phyloP scores from a whole-genome alignment of 2,888 invertebrate genomes.

The Aphrophora alni region DNA sequence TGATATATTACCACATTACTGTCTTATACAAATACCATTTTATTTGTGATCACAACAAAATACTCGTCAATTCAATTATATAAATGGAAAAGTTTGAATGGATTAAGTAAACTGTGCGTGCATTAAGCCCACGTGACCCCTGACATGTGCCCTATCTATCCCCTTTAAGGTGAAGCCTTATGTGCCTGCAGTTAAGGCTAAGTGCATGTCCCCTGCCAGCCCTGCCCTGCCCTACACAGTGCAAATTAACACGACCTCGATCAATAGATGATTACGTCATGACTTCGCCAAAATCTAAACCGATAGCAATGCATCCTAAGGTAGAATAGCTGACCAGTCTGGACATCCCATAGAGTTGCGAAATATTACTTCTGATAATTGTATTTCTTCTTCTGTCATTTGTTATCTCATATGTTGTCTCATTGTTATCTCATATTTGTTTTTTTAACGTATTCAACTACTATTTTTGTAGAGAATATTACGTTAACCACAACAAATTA shows the following conservation, averaged over 20 bases:
- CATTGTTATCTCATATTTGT: too few species aligned
- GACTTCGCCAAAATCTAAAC: background rate
- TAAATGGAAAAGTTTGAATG: background rate
- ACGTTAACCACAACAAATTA: too few species aligned
- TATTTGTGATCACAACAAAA: too few species aligned
- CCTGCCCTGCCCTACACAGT: background rate
- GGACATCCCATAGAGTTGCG: background rate
- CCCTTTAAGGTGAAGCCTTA: conserved; percentile 9
- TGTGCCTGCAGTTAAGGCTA: conserved; percentile 9
- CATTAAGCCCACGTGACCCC: background rate
- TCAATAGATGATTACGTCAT: conserved; percentile 9
- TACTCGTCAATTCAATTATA: background rate
- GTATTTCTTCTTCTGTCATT: background rate
- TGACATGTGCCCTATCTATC: conserved; percentile 2
- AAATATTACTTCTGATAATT: background rate
- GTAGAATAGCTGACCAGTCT: background rate
- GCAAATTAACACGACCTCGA: background rate
- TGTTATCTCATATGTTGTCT: too few species aligned
- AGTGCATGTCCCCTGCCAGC: conserved; percentile 6
- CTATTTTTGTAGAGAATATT: too few species aligned
- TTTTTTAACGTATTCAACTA: too few species aligned
- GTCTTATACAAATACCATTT: too few species aligned
- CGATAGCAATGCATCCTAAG: background rate
- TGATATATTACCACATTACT: too few species aligned
- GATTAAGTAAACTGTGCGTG: background rate